These are phyloP conservation scores for Rynchops niger DNA, from an alignment of 2,113 vertebrate genomes.

Conservation along the genomic window DNA sequence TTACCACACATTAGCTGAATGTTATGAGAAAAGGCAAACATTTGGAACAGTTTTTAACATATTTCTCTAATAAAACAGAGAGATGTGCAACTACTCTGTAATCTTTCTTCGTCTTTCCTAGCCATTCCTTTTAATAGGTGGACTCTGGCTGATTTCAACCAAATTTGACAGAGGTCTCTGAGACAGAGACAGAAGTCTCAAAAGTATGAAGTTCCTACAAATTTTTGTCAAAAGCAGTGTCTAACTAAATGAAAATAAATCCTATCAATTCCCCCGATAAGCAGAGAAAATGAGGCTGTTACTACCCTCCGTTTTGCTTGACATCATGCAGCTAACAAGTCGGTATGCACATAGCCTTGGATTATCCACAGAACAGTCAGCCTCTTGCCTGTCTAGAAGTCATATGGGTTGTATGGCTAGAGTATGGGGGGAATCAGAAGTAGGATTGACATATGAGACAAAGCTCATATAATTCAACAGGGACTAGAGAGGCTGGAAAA, in stretches of 20 bases:
- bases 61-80: background rate
- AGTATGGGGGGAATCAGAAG: background rate
- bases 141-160: background rate
- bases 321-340: background rate
- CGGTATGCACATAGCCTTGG: background rate
- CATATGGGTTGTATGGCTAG: background rate
- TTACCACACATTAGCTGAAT: background rate
- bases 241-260: background rate
- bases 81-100: background rate
- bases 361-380: background rate
- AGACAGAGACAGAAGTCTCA: background rate
- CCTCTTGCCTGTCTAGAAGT: background rate
- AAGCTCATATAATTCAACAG: background rate
- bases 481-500: background rate
- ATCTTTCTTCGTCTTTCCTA: background rate
- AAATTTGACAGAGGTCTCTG: background rate
- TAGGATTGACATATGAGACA: background rate
- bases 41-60: background rate
- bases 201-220: background rate
- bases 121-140: background rate
- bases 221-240: background rate
- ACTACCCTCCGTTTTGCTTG: background rate
- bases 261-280: background rate
- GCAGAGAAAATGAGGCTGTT: background rate
- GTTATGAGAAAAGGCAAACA: background rate